Evolutionary conservation across 2,113 vertebrate genomes (phyloP).

Genomic region (Halcyon malimbica): DNA sequence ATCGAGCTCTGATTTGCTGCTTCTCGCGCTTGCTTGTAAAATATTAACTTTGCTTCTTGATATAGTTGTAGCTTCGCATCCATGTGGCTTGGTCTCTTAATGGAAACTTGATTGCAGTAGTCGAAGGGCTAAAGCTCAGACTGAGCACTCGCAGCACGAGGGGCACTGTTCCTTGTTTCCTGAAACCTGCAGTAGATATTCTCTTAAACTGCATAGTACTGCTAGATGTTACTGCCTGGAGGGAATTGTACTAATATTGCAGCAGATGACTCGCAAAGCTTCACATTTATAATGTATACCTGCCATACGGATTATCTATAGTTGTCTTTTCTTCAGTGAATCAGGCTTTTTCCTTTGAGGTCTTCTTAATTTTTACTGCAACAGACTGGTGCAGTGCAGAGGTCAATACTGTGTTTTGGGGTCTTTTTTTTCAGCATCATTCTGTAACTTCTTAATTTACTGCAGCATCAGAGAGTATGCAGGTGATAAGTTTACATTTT

Average conservation of each 20-base stretch:
- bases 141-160: no score
- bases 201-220: neutral
- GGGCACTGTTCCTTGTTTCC: rapidly evolving
- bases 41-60: neutral
- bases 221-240: rapidly evolving
- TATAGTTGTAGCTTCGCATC: neutral
- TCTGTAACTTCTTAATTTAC: neutral
- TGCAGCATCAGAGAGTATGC: neutral
- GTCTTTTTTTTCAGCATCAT: neutral
- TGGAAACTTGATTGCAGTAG: neutral
- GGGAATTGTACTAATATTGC: rapidly evolving
- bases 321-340: neutral
- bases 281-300: rapidly evolving
- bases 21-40: no score
- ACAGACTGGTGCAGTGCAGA: rapidly evolving
- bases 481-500: neutral
- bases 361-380: neutral
- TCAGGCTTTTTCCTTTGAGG: neutral
- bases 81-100: neutral
- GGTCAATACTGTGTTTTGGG: rapidly evolving
- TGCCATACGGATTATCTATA: rapidly evolving
- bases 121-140: neutral
- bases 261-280: neutral
- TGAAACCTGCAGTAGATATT: neutral
- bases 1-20: neutral